phyloP scores from a whole-genome alignment of 2,797 vertebrate species.

The Eremophila alpestris region DNA sequence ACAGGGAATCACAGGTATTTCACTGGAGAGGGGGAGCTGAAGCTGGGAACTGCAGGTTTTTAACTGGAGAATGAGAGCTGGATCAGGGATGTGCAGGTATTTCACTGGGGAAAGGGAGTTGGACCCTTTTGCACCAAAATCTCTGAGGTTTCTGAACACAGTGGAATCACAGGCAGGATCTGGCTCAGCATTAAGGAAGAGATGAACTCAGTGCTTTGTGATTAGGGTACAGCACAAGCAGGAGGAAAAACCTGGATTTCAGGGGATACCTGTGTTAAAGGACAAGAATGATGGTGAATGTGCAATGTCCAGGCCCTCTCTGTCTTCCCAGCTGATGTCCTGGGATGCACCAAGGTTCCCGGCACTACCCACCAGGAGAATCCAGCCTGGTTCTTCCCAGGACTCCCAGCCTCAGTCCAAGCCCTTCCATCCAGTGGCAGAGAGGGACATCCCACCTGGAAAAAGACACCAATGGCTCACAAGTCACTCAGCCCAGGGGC shows the following conservation, averaged over 20 bases:
- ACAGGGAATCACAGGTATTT: constrained; percentile 35
- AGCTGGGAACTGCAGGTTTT: constrained; percentile 14
- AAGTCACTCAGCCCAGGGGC: neutral
- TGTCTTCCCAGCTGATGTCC: neutral
- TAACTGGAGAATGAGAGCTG: neutral
- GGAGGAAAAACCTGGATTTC: neutral
- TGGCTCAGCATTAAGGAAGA: neutral
- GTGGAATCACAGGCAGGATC: neutral
- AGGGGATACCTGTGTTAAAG: neutral
- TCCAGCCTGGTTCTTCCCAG: neutral
- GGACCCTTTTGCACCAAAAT: neutral
- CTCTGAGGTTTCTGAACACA: neutral
- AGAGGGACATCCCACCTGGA: neutral
- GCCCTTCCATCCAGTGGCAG: neutral
- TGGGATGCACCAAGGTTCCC: neutral
- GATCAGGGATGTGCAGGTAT: neutral
- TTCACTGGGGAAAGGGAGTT: neutral
- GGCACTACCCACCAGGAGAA: neutral
- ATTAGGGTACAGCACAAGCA: neutral
- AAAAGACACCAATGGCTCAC: fast-evolving
- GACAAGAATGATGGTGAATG: neutral
- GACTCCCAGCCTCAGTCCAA: neutral
- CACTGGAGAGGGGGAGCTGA: neutral
- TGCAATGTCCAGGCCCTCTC: neutral
- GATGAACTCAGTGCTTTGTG: neutral